These are phyloP conservation scores for Crocallis elinguaria DNA, from an alignment of 2,888 invertebrate species.

Conservation along the genomic window DNA sequence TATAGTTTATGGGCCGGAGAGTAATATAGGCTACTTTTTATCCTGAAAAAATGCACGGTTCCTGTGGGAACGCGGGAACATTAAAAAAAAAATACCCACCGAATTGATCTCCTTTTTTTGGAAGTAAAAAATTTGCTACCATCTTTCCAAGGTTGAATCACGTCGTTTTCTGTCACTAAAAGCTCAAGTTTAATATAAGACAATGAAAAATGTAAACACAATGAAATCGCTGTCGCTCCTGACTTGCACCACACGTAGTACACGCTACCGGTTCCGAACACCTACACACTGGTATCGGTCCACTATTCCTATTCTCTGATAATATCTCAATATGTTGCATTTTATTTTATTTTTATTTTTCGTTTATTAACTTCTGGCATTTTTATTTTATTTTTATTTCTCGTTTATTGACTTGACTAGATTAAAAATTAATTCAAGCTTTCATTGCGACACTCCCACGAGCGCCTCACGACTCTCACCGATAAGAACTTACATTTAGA, in stretches of 20 bases:
- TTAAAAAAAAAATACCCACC: no score
- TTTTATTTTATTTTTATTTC: conserved; percentile 28
- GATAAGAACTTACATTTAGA: conserved; percentile 16
- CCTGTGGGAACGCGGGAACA: no score
- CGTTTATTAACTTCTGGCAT: conserved; percentile 31
- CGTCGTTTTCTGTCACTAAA: no score
- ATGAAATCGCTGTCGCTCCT: conserved; percentile 4
- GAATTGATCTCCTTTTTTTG: no score
- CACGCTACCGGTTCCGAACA: conserved; percentile 34
- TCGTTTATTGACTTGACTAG: conserved; percentile 26
- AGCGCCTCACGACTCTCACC: neutral
- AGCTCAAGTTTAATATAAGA: no score
- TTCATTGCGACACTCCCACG: conserved; percentile 14
- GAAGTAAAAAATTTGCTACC: neutral
- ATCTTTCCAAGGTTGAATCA: no score
- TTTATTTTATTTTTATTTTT: conserved; percentile 25
- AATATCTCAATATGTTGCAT: conserved; percentile 38
- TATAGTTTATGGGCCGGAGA: no score
- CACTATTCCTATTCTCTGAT: conserved; percentile 40
- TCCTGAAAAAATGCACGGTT: no score
- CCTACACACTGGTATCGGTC: conserved; percentile 34
- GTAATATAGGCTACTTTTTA: no score
- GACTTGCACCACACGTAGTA: conserved; percentile 19
- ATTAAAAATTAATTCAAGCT: conserved; percentile 17
- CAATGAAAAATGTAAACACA: no score